Conservation (phyloP, 2,888 invertebrate species). For the Taphrorychus bicolor region DNA sequence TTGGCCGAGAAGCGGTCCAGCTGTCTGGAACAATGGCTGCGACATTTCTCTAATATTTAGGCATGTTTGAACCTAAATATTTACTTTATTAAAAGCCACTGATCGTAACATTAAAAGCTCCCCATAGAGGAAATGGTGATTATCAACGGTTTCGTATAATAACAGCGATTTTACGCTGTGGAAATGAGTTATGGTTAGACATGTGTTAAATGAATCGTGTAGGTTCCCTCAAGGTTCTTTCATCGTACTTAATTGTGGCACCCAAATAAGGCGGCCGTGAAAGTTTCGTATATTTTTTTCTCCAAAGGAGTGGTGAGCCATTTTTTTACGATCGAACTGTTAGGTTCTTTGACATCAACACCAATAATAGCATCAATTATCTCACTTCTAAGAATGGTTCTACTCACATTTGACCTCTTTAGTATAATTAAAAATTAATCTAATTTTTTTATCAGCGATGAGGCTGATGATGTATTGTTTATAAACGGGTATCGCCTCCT, state of each 20-base stretch:
- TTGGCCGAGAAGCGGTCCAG: not conserved
- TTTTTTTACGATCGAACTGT: not conserved
- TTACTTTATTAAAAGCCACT: not conserved
- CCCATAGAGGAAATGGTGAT: not conserved
- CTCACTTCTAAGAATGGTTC: not conserved
- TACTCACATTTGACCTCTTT: conserved; percentile 3
- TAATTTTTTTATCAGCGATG: conserved; percentile 15
- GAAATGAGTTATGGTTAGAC: conserved; percentile 7
- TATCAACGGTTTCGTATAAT: not conserved
- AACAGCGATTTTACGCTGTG: conserved; percentile 7
- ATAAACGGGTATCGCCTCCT: conserved; percentile 22
- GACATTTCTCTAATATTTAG: no score
- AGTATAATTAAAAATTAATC: conserved; percentile 21
- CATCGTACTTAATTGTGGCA: not conserved
- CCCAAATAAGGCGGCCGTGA: not conserved
- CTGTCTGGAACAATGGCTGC: not conserved
- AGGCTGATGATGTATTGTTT: conserved; percentile 19
- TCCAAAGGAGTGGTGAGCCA: no score
- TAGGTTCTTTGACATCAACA: not conserved
- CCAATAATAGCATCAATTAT: not conserved
- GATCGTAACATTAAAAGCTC: not conserved
- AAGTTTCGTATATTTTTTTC: no score
- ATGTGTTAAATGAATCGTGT: conserved; percentile 6
- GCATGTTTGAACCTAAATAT: not conserved
- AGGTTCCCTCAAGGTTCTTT: conserved; percentile 7